A percentile compares a stretch with the other conserved stretches of the same genome.
These are phyloP conservation scores for Palythoa grandiflora DNA, from an alignment of 92 coral and sea anemone species.

Conservation along the genomic window DNA sequence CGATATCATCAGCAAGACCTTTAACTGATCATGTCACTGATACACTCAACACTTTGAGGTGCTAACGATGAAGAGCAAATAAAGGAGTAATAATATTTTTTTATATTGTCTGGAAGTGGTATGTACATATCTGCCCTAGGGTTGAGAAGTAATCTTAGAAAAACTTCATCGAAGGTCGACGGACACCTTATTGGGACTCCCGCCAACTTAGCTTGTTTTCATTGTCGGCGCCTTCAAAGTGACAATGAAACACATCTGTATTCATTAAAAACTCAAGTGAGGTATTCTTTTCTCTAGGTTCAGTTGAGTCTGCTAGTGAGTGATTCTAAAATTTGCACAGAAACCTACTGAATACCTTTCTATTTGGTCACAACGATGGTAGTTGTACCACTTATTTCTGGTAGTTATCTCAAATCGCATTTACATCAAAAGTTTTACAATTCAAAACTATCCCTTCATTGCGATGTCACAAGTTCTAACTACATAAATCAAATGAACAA, in stretches of 20 bases:
- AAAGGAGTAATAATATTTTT: neutral
- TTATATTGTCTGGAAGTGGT: no score
- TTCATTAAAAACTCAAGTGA: conserved; percentile 41
- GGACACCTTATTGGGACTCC: neutral
- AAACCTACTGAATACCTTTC: neutral
- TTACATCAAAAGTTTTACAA: neutral
- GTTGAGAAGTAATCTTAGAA: neutral
- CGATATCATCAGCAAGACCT: conserved; percentile 24
- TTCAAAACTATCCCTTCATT: neutral
- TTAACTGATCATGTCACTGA: conserved; percentile 23
- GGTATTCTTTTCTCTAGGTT: neutral
- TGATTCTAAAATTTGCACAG: neutral
- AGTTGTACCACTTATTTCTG: neutral
- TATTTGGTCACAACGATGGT: neutral
- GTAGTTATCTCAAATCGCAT: neutral
- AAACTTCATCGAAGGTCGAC: neutral
- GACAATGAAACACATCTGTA: conserved; percentile 36
- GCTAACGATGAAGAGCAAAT: conserved; percentile 17
- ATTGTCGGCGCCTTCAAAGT: conserved; percentile 48
- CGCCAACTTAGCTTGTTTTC: conserved; percentile 20
- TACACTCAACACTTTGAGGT: conserved; percentile 27
- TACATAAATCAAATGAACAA: conserved; percentile 16
- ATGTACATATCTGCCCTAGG: neutral
- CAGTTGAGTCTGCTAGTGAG: neutral
- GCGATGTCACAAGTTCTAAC: neutral